phyloP scores from a whole-genome alignment of 2,113 vertebrate genomes.

The Amphilophus citrinellus region DNA sequence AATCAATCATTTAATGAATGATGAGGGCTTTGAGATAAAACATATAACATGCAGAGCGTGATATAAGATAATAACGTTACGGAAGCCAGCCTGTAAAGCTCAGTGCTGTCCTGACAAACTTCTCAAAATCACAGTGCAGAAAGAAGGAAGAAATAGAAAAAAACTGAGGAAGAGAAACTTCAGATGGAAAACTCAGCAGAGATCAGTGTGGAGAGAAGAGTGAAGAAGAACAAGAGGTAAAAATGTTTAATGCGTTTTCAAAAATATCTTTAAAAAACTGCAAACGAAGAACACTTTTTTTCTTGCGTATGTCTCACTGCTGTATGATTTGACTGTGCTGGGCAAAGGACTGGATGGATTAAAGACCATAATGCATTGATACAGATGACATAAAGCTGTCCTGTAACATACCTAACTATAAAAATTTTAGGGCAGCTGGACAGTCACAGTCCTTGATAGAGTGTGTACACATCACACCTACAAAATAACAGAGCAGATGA shows the following conservation, averaged over 20 bases:
- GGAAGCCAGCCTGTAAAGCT: background rate
- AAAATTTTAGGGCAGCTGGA: too few species aligned
- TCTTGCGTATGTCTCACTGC: background rate
- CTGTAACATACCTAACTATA: too few species aligned
- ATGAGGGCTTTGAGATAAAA: background rate
- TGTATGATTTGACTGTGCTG: background rate
- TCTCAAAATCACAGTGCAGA: constrained; percentile 10
- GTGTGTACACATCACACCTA: background rate
- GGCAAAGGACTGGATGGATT: background rate
- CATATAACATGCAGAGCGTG: background rate
- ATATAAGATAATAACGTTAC: background rate
- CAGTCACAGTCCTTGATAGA: too few species aligned
- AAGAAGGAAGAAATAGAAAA: background rate
- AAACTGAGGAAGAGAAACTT: background rate
- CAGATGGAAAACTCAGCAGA: background rate
- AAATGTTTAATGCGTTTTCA: background rate
- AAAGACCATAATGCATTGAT: background rate
- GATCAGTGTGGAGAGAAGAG: background rate
- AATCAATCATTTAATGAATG: too few species aligned
- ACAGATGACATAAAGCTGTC: too few species aligned
- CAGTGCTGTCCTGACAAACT: background rate
- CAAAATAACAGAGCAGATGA: background rate
- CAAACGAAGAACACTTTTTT: background rate
- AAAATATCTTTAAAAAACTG: background rate
- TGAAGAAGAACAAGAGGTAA: background rate